phyloP scores from a whole-genome alignment of 2,888 invertebrate species.

The Pardosa pseudoannulata region DNA sequence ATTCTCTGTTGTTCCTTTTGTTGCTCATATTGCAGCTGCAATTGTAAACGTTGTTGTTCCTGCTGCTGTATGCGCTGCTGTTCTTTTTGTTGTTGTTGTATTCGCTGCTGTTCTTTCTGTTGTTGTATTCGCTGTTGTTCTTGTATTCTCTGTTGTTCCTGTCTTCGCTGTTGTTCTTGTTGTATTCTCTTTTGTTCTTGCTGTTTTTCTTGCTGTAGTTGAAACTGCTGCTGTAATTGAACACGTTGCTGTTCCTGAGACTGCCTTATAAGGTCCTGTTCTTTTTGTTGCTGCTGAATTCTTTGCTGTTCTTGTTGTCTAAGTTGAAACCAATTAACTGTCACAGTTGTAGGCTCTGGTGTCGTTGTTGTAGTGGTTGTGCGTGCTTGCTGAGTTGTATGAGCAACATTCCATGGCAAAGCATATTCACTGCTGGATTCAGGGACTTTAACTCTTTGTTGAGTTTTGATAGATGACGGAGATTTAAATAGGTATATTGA shows the following conservation, averaged over 20 bases:
- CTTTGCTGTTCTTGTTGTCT: neutral
- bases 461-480: constrained; percentile 58
- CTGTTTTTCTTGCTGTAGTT: constrained; percentile 5
- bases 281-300: neutral
- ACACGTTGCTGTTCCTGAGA: neutral
- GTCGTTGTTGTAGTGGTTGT: constrained; percentile 25
- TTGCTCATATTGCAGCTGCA: neutral
- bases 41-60: neutral
- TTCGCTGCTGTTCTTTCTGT: neutral
- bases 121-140: neutral
- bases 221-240: neutral
- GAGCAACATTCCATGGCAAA: constrained; percentile 41
- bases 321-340: neutral
- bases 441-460: constrained; percentile 47
- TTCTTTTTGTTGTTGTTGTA: constrained; percentile 1
- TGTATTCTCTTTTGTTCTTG: neutral
- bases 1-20: constrained; percentile 3
- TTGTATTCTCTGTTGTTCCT: neutral
- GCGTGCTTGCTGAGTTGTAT: neutral
- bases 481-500: constrained; percentile 32
- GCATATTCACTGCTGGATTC: constrained; percentile 44
- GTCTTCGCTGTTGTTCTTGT: neutral
- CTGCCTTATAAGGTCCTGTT: neutral
- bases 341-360: constrained; percentile 1
- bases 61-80: neutral